These are phyloP conservation scores for Ophiodon elongatus DNA, from an alignment of 2,113 vertebrate species.

Conservation along the genomic window DNA sequence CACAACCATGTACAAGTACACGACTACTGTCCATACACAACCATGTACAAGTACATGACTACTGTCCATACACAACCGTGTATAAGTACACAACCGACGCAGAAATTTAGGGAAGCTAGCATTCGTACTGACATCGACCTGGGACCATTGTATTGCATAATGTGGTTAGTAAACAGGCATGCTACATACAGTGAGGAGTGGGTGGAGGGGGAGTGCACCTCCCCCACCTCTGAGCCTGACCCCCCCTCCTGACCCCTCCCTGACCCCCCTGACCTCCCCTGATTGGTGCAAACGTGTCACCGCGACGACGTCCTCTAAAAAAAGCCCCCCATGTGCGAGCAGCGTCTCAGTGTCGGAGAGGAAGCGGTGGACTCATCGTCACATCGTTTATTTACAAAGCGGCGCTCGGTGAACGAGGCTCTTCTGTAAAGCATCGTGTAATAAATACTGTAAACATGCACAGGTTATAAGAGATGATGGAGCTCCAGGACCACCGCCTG, in stretches of 20 bases:
- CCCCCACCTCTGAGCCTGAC: slow-evolving; percentile 1
- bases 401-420: slow-evolving; percentile 50
- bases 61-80: too few species aligned
- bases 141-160: slow-evolving; percentile 62
- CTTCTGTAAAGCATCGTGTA: slow-evolving; percentile 41
- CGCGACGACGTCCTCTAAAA: background rate
- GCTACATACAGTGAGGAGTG: slow-evolving; percentile 66
- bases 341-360: too few species aligned
- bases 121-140: slow-evolving; percentile 27
- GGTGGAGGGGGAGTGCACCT: background rate
- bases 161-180: slow-evolving; percentile 70
- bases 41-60: too few species aligned
- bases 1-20: background rate
- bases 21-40: too few species aligned
- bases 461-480: slow-evolving; percentile 33
- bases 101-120: slow-evolving; percentile 38
- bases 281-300: slow-evolving; percentile 38
- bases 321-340: background rate
- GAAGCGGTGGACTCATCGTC: too few species aligned
- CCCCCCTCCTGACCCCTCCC: slow-evolving; percentile 2
- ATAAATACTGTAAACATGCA: slow-evolving; percentile 77
- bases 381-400: slow-evolving; percentile 69
- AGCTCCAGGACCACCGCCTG: too few species aligned
- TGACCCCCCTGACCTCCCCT: slow-evolving; percentile 13
- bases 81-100: background rate